Evolutionary conservation across 64 coral and sea anemone species (phyloP).

Genomic region (Astreopora myriophthalma): DNA sequence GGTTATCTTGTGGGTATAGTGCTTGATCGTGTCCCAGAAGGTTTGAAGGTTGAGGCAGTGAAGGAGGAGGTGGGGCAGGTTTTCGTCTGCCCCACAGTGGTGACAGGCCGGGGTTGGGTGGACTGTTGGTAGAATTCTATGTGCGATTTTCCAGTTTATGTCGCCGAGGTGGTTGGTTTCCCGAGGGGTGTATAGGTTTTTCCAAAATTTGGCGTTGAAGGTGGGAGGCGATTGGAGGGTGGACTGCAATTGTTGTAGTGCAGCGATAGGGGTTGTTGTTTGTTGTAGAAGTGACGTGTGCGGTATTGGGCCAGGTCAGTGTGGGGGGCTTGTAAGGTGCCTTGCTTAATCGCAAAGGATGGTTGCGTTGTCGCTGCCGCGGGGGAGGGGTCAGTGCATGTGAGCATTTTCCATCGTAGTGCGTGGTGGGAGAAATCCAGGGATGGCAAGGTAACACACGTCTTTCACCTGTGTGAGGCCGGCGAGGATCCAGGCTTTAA

Average conservation of each 20-base stretch:
- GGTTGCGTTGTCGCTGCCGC: background rate
- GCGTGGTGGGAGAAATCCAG: background rate
- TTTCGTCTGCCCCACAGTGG: too few relatives aligned
- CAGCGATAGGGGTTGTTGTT: too few relatives aligned
- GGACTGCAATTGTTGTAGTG: too few relatives aligned
- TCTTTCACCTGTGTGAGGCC: background rate
- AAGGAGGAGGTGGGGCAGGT: background rate
- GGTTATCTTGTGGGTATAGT: background rate
- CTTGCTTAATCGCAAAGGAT: too few relatives aligned
- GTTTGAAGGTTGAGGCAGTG: background rate
- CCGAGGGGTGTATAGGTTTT: too few relatives aligned
- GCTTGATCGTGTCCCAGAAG: background rate
- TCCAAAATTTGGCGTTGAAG: too few relatives aligned
- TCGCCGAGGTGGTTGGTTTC: background rate
- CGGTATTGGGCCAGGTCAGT: too few relatives aligned
- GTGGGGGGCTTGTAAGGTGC: too few relatives aligned
- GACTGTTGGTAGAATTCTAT: background rate
- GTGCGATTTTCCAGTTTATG: background rate
- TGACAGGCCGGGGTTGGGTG: background rate
- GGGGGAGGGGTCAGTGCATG: background rate
- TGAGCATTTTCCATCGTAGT: background rate
- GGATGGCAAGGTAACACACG: background rate
- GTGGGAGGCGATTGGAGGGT: too few relatives aligned
- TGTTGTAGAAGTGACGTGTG: too few relatives aligned
- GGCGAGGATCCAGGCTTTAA: background rate